Percentiles rank a stretch among this genome's conserved stretches.
Evolutionary conservation across 2,113 vertebrate genomes (phyloP).

Genomic region (Daphoenositta chrysoptera): DNA sequence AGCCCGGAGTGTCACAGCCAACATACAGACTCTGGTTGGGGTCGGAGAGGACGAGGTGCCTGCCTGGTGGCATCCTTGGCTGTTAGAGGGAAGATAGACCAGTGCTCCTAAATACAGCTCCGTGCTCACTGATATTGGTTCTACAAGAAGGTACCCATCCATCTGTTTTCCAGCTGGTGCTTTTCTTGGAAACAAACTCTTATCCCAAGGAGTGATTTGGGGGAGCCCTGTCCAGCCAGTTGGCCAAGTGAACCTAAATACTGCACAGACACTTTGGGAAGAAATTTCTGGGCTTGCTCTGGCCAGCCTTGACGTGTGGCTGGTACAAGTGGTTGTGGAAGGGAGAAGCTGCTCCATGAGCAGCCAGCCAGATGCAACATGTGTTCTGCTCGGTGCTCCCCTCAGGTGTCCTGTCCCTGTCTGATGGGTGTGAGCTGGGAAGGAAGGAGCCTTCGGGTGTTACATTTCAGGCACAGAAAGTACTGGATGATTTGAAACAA

Average conservation of each 20-base stretch:
- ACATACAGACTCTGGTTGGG: not conserved
- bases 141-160: not conserved
- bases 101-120: not conserved
- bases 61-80: not conserved
- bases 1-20: not conserved
- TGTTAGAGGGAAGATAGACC: not conserved
- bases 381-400: fast-evolving
- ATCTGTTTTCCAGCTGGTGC: not conserved
- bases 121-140: not conserved
- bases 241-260: not conserved
- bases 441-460: not conserved
- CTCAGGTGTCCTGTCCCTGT: not conserved
- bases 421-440: not conserved
- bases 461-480: not conserved
- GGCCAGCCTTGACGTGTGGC: not conserved
- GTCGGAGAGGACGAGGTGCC: not conserved
- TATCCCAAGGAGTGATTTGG: not conserved
- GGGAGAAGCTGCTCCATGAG: not conserved
- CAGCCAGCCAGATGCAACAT: not conserved
- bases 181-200: not conserved
- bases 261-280: not conserved
- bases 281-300: not conserved
- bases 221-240: not conserved
- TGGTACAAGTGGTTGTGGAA: not conserved
- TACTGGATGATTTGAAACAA: not conserved